These are phyloP conservation scores for Trichopria drosophilae DNA, from an alignment of 2,888 invertebrate species.

Conservation along the genomic window DNA sequence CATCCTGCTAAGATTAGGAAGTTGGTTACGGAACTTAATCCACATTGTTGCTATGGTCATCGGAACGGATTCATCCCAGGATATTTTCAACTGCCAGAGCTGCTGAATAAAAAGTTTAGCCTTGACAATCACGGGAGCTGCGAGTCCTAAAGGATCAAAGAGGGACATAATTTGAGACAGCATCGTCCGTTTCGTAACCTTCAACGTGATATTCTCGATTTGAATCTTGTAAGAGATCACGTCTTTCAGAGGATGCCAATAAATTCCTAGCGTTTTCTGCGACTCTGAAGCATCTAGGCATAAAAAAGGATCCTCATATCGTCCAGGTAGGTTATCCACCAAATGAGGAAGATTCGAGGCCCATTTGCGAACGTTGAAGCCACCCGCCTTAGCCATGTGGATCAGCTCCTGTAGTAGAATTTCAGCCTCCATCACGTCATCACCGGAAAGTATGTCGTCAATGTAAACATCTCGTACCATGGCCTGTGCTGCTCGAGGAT, in stretches of 20 bases:
- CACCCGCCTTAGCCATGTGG: neutral
- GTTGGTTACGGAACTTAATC: too few species aligned
- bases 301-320: neutral
- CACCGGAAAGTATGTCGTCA: slow-evolving; percentile 22
- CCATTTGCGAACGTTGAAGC: neutral
- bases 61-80: too few species aligned
- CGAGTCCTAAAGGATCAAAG: slow-evolving; percentile 41
- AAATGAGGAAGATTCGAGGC: neutral
- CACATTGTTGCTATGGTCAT: too few species aligned
- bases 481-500: neutral
- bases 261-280: slow-evolving; percentile 12
- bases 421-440: slow-evolving; percentile 2
- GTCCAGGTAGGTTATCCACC: neutral
- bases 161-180: slow-evolving; percentile 36
- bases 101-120: too few species aligned
- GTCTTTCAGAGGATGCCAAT: slow-evolving; percentile 26
- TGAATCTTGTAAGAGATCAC: slow-evolving; percentile 11
- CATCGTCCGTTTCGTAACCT: slow-evolving; percentile 35
- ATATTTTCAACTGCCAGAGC: too few species aligned
- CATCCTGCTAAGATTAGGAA: too few species aligned
- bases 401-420: neutral
- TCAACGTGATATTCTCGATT: neutral
- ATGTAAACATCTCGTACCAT: slow-evolving; percentile 19
- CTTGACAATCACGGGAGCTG: too few species aligned
- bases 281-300: neutral